These are phyloP conservation scores for Chaitophorus viminalis DNA, from an alignment of 2,888 invertebrate genomes.

Conservation along the genomic window DNA sequence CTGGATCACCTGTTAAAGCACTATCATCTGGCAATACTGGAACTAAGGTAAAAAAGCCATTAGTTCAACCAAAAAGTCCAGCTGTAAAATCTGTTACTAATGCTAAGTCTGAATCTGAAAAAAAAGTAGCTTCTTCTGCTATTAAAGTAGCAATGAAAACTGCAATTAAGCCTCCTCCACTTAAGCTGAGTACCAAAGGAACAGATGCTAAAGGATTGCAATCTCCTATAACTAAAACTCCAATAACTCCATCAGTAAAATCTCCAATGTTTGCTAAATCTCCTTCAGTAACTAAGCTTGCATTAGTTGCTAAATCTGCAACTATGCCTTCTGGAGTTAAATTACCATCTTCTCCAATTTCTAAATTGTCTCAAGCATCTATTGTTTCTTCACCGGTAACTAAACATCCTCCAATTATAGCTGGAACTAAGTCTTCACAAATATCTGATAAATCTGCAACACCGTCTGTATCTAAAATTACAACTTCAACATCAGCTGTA, in stretches of 20 bases:
- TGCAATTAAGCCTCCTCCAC: slow-evolving; percentile 46
- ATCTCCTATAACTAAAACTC: slow-evolving; percentile 43
- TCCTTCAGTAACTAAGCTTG: background rate
- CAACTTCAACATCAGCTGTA: background rate
- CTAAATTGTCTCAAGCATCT: slow-evolving; percentile 5
- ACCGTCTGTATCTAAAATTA: background rate
- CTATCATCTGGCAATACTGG: background rate
- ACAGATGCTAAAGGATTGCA: slow-evolving; percentile 22
- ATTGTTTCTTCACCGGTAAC: background rate
- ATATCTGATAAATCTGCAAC: background rate
- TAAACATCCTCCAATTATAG: background rate
- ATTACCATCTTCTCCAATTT: slow-evolving; percentile 1
- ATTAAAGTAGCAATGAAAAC: slow-evolving; percentile 10
- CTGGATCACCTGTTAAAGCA: slow-evolving; percentile 13
- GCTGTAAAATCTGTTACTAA: slow-evolving; percentile 16
- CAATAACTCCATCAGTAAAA: slow-evolving; percentile 17
- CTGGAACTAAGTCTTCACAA: background rate
- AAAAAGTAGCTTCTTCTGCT: background rate
- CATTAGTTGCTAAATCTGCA: slow-evolving; percentile 20
- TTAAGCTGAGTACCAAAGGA: slow-evolving; percentile 28
- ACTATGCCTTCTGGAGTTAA: background rate
- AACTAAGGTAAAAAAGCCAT: slow-evolving; percentile 20
- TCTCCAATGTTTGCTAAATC: background rate
- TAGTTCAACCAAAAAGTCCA: slow-evolving; percentile 4
- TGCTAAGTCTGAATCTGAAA: slow-evolving; percentile 19